Conservation (phyloP, 2,113 vertebrate species). For the Scytalopus superciliaris region DNA sequence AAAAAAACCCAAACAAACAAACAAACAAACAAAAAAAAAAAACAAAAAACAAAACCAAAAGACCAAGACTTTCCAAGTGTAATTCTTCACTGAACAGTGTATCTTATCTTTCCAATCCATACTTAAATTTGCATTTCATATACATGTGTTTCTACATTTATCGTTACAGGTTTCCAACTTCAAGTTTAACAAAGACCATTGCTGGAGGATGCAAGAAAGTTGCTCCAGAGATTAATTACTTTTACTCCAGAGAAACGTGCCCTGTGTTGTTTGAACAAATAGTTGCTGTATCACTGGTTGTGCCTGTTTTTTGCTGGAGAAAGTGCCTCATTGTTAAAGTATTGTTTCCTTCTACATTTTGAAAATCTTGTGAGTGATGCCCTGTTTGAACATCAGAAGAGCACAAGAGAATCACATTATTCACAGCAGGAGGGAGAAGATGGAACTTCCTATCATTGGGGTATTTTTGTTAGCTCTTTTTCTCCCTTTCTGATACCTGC, state of each 20-base stretch:
- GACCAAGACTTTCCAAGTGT: not conserved
- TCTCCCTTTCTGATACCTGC: not conserved
- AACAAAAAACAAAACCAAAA: too few species aligned
- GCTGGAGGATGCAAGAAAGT: not conserved
- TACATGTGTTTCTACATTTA: not conserved
- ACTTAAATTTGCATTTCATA: not conserved
- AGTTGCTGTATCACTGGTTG: not conserved
- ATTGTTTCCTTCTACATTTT: not conserved
- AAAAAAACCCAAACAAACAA: too few species aligned
- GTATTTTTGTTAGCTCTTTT: accelerated
- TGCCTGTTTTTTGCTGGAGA: not conserved
- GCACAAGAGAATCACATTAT: not conserved
- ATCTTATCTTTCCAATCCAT: not conserved
- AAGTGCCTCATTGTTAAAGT: accelerated
- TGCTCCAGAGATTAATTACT: not conserved
- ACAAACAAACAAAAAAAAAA: too few species aligned
- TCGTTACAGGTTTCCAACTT: not conserved
- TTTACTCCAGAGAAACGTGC: not conserved
- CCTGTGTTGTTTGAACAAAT: not conserved
- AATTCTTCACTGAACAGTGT: not conserved
- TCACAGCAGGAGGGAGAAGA: not conserved
- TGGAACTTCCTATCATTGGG: not conserved
- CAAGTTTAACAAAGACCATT: not conserved
- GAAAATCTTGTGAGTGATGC: not conserved
- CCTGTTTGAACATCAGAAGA: not conserved